Conservation (phyloP, 2,113 vertebrate species). For the Petromus typicus region DNA sequence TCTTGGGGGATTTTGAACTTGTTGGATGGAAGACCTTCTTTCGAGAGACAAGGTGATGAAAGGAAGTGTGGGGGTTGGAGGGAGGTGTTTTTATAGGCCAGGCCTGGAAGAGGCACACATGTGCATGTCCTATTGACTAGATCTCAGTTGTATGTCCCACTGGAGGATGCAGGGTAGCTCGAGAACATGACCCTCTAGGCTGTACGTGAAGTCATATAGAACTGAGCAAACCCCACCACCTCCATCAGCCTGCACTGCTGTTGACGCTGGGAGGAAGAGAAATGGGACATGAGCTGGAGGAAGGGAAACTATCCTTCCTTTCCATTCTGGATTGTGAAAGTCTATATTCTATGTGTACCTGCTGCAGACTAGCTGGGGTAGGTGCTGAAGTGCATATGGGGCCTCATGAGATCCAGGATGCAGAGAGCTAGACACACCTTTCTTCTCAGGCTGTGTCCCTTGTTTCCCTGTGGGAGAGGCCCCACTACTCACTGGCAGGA, state of each 20-base stretch:
- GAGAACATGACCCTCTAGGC: not conserved
- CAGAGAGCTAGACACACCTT: not conserved
- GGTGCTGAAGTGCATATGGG: not conserved
- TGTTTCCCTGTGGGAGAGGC: not conserved
- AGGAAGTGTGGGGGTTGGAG: not conserved
- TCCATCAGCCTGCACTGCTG: not conserved
- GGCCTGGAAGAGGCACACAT: not conserved
- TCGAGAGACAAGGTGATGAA: not conserved
- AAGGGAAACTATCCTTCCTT: slow-evolving; percentile 42
- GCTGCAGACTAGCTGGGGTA: not conserved
- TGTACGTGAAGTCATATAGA: not conserved
- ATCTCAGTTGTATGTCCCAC: no score
- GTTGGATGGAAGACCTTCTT: not conserved
- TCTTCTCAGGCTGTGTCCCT: not conserved
- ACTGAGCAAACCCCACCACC: not conserved
- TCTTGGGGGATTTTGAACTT: not conserved
- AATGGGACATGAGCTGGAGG: not conserved
- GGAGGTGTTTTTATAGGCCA: not conserved
- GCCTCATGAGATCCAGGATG: not conserved
- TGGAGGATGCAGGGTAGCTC: not conserved
- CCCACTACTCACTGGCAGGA: not conserved
- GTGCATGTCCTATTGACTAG: not conserved
- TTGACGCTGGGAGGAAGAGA: not conserved
- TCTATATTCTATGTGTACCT: not conserved
- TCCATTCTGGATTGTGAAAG: slow-evolving; percentile 35